phyloP scores from a whole-genome alignment of 2,113 vertebrate genomes.

The Apodemus speciosus region DNA sequence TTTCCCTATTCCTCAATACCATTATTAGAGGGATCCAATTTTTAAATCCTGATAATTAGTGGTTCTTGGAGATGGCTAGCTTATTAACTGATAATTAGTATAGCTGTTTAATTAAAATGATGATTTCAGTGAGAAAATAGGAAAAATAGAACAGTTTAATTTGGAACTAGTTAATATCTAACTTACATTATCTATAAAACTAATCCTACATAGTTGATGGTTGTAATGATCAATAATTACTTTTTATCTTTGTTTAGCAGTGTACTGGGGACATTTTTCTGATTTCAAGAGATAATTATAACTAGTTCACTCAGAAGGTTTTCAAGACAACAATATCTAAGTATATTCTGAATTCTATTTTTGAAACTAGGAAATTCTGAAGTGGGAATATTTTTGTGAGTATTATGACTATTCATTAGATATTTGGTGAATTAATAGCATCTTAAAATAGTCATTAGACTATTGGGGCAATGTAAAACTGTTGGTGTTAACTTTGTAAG shows the following conservation, averaged over 20 bases:
- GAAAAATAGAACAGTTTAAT: constrained; percentile 42
- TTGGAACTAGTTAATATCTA: constrained; percentile 48
- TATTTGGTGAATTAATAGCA: background rate
- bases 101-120: constrained; percentile 68
- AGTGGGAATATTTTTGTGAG: constrained; percentile 14
- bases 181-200: constrained; percentile 49
- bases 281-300: constrained; percentile 38
- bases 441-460: constrained; percentile 31
- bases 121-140: constrained; percentile 24
- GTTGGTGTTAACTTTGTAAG: constrained; percentile 43
- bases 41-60: constrained; percentile 56
- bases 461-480: background rate
- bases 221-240: constrained; percentile 38
- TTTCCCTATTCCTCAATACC: constrained; percentile 19
- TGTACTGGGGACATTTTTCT: constrained; percentile 20
- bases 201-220: constrained; percentile 19
- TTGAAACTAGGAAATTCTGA: constrained; percentile 45
- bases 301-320: background rate
- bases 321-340: background rate
- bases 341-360: constrained; percentile 24
- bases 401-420: constrained; percentile 3
- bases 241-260: constrained; percentile 37
- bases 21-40: constrained; percentile 18
- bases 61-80: background rate
- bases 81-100: constrained; percentile 42